These are phyloP conservation scores for Astreopora myriophthalma DNA, from an alignment of 64 coral and sea anemone genomes.

Conservation along the genomic window DNA sequence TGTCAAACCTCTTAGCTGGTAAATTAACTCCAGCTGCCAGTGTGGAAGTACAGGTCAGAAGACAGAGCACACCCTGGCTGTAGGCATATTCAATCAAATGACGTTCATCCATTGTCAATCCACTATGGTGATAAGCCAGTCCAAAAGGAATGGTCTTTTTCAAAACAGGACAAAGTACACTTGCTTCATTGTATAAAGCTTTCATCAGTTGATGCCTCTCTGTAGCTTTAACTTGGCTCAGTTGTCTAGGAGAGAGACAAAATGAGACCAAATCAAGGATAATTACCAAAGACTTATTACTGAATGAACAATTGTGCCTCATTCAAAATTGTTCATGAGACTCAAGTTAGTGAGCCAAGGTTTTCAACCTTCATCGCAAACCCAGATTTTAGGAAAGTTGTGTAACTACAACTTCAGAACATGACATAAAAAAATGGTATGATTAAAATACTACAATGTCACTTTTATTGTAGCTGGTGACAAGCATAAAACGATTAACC, in stretches of 20 bases:
- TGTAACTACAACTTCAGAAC: too few relatives aligned
- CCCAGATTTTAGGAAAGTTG: too few relatives aligned
- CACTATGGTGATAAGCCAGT: constrained; percentile 93
- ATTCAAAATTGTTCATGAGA: too few relatives aligned
- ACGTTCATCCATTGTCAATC: constrained; percentile 94
- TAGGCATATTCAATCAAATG: constrained; percentile 96
- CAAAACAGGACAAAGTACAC: constrained; percentile 83
- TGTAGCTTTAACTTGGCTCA: constrained; percentile 66
- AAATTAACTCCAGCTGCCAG: constrained; percentile 95
- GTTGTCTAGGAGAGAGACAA: constrained; percentile 17
- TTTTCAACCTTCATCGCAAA: too few relatives aligned
- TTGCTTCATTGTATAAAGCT: constrained; percentile 78
- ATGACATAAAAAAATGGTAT: too few relatives aligned
- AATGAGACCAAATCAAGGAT: background rate
- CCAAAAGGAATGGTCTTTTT: constrained; percentile 77
- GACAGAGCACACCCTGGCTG: constrained; percentile 84
- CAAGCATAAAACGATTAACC: too few relatives aligned
- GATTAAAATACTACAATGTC: too few relatives aligned
- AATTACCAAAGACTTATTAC: too few relatives aligned
- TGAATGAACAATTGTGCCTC: too few relatives aligned
- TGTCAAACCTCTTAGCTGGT: constrained; percentile 89
- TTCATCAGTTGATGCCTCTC: constrained; percentile 70
- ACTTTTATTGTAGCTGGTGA: too few relatives aligned
- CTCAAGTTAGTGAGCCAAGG: too few relatives aligned
- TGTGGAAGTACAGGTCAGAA: constrained; percentile 96